Percentiles rank a stretch among this genome's conserved stretches.
phyloP scores from a whole-genome alignment of 1,140 invertebrate genomes.

The Drosophila rufa region DNA sequence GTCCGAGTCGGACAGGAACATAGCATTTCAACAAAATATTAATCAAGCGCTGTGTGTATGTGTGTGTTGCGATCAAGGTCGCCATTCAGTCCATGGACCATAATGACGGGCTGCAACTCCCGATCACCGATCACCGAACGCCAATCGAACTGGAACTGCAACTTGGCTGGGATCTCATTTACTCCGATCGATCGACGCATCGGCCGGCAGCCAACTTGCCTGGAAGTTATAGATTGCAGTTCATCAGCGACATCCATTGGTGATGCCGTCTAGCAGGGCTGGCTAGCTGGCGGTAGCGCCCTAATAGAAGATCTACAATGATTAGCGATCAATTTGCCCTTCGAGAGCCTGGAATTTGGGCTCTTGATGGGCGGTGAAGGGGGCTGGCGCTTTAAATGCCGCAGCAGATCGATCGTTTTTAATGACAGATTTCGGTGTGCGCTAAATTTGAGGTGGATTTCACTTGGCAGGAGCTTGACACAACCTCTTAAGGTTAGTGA shows the following conservation, averaged over 20 bases:
- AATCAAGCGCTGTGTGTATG: constrained; percentile 46
- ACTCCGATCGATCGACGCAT: constrained; percentile 16
- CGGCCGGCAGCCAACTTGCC: background rate
- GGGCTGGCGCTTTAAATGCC: constrained; percentile 21
- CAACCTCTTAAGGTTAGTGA: background rate
- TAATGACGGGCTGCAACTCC: constrained; percentile 34
- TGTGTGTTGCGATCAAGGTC: constrained; percentile 26
- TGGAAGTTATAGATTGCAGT: constrained; percentile 33
- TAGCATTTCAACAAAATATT: constrained; percentile 56
- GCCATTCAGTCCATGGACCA: constrained; percentile 18
- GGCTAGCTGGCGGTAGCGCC: constrained; percentile 22
- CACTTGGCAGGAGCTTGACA: background rate
- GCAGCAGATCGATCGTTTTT: background rate
- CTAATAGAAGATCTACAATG: constrained; percentile 30
- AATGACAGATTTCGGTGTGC: constrained; percentile 1
- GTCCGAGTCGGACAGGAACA: constrained; percentile 16
- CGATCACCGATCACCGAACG: constrained; percentile 2
- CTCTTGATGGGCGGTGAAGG: constrained; percentile 3
- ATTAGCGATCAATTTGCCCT: constrained; percentile 20
- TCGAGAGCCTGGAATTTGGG: constrained; percentile 13
- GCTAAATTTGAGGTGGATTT: background rate
- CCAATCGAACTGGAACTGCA: constrained; percentile 4
- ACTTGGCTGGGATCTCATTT: constrained; percentile 1
- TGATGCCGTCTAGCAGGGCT: constrained; percentile 10
- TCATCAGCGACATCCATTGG: constrained; percentile 42